Percentiles rank a stretch among this genome's conserved stretches.
phyloP scores from a whole-genome alignment of 2,113 vertebrate species.

The Gopherus flavomarginatus region DNA sequence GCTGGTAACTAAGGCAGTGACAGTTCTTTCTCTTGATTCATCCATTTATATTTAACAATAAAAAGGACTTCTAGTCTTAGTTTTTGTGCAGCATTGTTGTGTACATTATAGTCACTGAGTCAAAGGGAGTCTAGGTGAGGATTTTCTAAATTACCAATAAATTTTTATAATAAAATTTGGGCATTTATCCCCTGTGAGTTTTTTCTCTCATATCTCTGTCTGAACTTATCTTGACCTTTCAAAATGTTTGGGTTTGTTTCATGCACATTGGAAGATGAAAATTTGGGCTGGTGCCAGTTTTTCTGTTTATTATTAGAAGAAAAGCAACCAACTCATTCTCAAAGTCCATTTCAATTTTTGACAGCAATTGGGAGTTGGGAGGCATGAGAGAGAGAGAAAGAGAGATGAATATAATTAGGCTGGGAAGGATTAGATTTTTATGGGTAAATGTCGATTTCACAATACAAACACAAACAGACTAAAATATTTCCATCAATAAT shows the following conservation, averaged over 20 bases:
- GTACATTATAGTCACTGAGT: slow-evolving; percentile 32
- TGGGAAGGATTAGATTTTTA: background rate
- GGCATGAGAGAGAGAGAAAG: background rate
- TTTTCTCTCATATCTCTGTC: background rate
- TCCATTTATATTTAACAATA: background rate
- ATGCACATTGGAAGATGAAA: background rate
- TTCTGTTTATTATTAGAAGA: background rate
- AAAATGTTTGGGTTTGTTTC: background rate
- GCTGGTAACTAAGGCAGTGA: slow-evolving; percentile 7
- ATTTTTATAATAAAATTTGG: background rate
- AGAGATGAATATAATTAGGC: background rate
- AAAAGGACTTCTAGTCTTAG: slow-evolving; percentile 32
- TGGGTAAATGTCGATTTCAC: background rate
- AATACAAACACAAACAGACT: background rate
- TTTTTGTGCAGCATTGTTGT: slow-evolving; percentile 24
- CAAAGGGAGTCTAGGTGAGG: background rate
- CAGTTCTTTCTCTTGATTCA: background rate
- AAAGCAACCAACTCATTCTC: background rate
- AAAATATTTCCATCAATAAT: background rate
- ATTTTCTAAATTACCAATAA: background rate
- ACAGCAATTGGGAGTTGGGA: background rate
- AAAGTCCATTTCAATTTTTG: background rate
- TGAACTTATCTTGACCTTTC: background rate
- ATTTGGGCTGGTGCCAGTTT: background rate
- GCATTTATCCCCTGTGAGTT: background rate